phyloP scores from a whole-genome alignment of 1,140 invertebrate genomes.

The Chionoecetes opilio region DNA sequence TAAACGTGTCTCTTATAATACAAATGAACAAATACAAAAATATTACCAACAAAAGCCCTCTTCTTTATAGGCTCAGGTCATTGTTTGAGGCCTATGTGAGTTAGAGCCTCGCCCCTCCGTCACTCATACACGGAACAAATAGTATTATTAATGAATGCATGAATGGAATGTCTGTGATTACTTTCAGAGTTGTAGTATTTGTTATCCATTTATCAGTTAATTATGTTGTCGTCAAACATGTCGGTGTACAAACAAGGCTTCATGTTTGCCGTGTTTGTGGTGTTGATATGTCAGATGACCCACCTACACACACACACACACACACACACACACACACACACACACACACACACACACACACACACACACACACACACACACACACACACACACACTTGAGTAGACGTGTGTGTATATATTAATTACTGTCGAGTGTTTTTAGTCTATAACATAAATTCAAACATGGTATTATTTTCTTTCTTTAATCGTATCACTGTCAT shows the following conservation, averaged over 20 bases:
- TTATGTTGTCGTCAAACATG: conserved; percentile 59
- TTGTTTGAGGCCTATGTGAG: no score
- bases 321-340: conserved; percentile 42
- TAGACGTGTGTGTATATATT: not conserved
- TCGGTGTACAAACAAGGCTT: conserved; percentile 63
- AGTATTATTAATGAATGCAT: not conserved
- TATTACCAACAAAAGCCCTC: no score
- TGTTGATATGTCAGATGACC: conserved; percentile 55
- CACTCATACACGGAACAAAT: not conserved
- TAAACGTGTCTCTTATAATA: no score
- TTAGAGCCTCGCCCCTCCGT: not conserved
- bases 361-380: conserved; percentile 40
- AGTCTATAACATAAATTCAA: not conserved
- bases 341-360: conserved; percentile 40
- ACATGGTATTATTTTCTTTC: not conserved
- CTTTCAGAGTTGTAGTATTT: conserved; percentile 57
- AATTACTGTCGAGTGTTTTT: not conserved
- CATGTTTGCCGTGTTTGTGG: conserved; percentile 53
- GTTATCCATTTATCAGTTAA: conserved; percentile 64
- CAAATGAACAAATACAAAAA: no score
- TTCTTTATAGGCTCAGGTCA: no score
- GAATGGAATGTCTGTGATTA: conserved; percentile 61
- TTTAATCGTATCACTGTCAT: not conserved
- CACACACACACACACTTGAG: conserved; percentile 15
- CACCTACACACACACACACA: conserved; percentile 15